A percentile compares a stretch with the other conserved stretches of the same genome.
phyloP scores from a whole-genome alignment of 1,140 invertebrate species.

The Scaptomyza graminum region DNA sequence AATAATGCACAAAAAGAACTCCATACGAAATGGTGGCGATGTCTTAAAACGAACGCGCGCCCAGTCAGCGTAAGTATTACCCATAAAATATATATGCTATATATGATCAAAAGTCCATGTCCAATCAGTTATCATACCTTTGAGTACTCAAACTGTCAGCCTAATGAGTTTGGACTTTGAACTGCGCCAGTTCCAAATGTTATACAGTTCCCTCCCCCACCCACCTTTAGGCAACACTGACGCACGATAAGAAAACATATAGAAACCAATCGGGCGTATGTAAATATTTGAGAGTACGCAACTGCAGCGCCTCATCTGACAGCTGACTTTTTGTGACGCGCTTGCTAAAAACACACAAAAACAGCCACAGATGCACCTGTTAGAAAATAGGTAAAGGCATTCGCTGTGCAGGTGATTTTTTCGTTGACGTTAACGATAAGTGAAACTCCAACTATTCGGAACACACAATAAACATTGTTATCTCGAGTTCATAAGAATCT shows the following conservation, averaged over 20 bases:
- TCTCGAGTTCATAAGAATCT: background rate
- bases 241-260: constrained; percentile 9
- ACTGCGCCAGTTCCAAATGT: constrained; percentile 6
- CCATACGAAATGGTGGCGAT: constrained; percentile 87
- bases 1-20: constrained; percentile 87
- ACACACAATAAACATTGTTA: background rate
- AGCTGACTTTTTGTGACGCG: constrained; percentile 1
- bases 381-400: background rate
- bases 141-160: constrained; percentile 17
- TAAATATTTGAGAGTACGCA: constrained; percentile 12
- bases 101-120: background rate
- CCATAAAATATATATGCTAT: background rate
- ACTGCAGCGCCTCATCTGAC: constrained; percentile 2
- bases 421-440: background rate
- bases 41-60: constrained; percentile 88
- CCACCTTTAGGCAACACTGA: constrained; percentile 1
- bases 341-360: background rate
- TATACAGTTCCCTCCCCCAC: background rate
- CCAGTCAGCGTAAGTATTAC: constrained; percentile 87
- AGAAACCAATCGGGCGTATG: constrained; percentile 4
- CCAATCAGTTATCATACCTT: background rate
- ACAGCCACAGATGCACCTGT: background rate
- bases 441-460: background rate
- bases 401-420: background rate
- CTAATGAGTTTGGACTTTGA: constrained; percentile 60